Conservation (phyloP, 2,113 vertebrate genomes). For the Megaceryle torquata region DNA sequence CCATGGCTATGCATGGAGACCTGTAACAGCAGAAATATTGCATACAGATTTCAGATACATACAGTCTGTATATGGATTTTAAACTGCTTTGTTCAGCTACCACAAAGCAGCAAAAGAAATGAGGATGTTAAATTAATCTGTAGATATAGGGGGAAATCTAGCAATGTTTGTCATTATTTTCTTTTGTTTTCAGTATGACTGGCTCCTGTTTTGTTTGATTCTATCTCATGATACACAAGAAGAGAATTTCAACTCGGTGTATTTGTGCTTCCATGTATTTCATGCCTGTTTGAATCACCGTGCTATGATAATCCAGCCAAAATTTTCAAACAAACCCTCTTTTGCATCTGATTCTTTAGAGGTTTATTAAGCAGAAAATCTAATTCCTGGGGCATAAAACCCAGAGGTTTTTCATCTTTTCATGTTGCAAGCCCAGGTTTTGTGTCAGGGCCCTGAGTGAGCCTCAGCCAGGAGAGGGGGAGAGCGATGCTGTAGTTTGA, state of each 20-base stretch:
- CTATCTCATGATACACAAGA: neutral
- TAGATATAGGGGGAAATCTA: neutral
- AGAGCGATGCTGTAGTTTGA: neutral
- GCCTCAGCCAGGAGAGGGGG: neutral
- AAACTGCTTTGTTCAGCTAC: neutral
- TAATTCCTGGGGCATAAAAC: neutral
- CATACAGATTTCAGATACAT: neutral
- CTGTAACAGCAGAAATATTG: neutral
- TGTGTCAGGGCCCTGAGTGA: neutral
- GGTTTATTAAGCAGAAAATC: slow-evolving; percentile 46
- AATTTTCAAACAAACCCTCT: neutral
- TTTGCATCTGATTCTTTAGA: neutral
- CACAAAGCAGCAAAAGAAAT: neutral
- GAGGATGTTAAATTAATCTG: neutral
- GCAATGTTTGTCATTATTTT: neutral
- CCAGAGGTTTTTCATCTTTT: slow-evolving; percentile 15
- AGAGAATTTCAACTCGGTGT: neutral
- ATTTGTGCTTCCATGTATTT: neutral
- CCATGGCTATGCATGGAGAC: neutral
- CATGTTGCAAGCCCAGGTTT: neutral
- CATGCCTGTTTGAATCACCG: neutral
- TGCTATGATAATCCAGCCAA: neutral
- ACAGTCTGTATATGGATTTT: neutral
- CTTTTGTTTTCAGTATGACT: neutral
- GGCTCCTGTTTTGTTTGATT: neutral